Base-by-base conservation (phyloP, 1,140 invertebrate genomes). In the Drosophila ambigua region DNA sequence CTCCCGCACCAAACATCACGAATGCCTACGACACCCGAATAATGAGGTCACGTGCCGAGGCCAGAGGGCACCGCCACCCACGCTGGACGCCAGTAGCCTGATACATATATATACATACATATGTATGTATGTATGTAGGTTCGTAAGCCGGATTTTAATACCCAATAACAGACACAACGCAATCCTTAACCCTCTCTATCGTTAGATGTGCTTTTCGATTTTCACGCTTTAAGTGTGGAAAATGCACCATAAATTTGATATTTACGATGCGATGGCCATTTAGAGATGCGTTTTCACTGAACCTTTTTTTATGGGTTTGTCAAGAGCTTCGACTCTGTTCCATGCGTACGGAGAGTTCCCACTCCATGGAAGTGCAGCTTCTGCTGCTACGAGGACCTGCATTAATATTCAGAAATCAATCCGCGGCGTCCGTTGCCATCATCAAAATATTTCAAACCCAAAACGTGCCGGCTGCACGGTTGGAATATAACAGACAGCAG, bases 21-120 rank as follows among this genome's bases (percentile, higher is more conserved):
- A 73, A 67, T 61, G 39, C 39, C 58, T 44, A 61, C 23, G 44
- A 65, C 59, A 58, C 31, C 31, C 8, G 8, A n/a, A 48, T 6
- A 62, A 87, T 72, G 60, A 87, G 72, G 75, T 87, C 82, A 88
- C 82, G 82, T 87, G 75, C 83, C 71, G 48, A 43, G 62, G 61
- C 66, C 73, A 72, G 74, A 60, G 58, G 77, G 74, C 66, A 39
- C 0, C 0, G 55, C 52, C 62, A 67, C 57, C 52, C 63, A 73
- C 54, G 39, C n/a, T 5, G 35, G 35, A 5, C 11, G 35, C 50
- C 66, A 26, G 35, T 52, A 48, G 43, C 45, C n/a, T 58, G 24
- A 58, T 49, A 46, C 48, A 20, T 2, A 2, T 20, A 20, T 1
- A 20, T 20, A 20, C 20, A 20, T 20, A 20, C 2, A 2, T 20